Conservation (phyloP, 2,888 invertebrate genomes). For the Andrena flavipes region DNA sequence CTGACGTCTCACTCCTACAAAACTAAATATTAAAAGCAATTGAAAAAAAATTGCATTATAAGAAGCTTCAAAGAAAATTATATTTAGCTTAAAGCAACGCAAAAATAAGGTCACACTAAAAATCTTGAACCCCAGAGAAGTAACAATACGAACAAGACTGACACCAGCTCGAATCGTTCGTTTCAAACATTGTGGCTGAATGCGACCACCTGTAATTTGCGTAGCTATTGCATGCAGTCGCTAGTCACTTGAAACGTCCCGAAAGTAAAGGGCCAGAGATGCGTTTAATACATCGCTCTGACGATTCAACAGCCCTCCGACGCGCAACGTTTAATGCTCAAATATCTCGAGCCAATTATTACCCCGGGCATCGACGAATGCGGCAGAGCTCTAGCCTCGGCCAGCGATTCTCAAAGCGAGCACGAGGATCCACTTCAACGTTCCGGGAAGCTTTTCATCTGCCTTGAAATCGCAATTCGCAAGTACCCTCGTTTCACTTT, state of each 20-base stretch:
- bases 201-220: neutral
- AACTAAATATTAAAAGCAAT: no score
- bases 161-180: neutral
- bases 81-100: no score
- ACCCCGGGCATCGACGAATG: constrained; percentile 44
- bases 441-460: constrained; percentile 43
- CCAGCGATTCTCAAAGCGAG: constrained; percentile 60
- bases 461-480: constrained; percentile 52
- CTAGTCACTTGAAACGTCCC: constrained; percentile 7
- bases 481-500: constrained; percentile 50
- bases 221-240: neutral
- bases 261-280: neutral
- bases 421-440: constrained; percentile 25
- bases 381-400: constrained; percentile 22
- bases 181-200: neutral
- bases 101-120: no score
- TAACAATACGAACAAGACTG: neutral
- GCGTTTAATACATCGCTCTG: constrained; percentile 15
- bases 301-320: constrained; percentile 26
- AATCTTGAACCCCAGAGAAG: no score
- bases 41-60: no score
- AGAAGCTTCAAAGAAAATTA: no score
- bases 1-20: no score
- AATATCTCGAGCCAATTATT: constrained; percentile 64
- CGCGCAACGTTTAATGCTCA: constrained; percentile 54